These are phyloP conservation scores for Lamellibrachia satsuma DNA, from an alignment of 2,888 invertebrate species.

Conservation along the genomic window DNA sequence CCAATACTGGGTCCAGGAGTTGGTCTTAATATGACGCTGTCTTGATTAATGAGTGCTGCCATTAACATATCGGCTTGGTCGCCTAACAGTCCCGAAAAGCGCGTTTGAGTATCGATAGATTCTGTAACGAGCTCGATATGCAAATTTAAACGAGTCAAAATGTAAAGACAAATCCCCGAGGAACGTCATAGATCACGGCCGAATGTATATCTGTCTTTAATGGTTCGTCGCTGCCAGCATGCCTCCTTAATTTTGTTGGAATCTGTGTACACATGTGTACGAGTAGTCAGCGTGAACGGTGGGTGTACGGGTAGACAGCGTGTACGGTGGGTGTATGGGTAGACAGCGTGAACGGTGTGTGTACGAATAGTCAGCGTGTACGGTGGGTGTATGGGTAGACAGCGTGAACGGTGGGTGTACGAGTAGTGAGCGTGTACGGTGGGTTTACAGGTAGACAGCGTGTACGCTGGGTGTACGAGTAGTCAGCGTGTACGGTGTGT, in stretches of 20 bases:
- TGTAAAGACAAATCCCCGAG: neutral
- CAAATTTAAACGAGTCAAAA: neutral
- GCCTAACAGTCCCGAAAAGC: neutral
- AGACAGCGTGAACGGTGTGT: no score
- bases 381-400: no score
- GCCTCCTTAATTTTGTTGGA: neutral
- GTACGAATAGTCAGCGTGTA: no score
- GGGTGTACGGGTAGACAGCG: no score
- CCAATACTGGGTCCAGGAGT: neutral
- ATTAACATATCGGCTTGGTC: neutral
- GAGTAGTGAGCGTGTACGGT: no score
- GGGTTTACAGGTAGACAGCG: no score
- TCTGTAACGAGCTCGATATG: neutral
- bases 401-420: no score
- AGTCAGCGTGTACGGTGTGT: no score
- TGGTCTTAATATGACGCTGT: neutral
- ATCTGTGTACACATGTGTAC: neutral
- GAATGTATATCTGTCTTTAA: neutral
- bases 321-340: no score
- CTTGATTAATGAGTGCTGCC: neutral
- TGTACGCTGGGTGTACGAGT: no score
- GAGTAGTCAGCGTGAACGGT: no score
- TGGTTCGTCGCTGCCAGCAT: neutral
- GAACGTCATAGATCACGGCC: neutral
- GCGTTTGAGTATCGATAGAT: neutral